These are phyloP conservation scores for Sylvicapra grimmia DNA, from an alignment of 2,113 vertebrate species.

Conservation along the genomic window DNA sequence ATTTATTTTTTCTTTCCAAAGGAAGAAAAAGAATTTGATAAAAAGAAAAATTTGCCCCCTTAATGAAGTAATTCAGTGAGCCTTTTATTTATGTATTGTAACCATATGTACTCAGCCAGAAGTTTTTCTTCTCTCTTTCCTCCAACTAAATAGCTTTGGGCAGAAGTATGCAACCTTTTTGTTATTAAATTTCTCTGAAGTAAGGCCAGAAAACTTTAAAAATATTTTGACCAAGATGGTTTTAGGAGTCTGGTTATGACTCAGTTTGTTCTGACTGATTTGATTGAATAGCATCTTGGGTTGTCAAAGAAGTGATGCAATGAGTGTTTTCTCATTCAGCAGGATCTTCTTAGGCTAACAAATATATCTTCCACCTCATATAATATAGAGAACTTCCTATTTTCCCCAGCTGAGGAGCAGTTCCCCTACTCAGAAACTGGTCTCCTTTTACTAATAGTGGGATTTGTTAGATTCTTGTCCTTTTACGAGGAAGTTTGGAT, in stretches of 20 bases:
- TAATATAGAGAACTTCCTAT: background rate
- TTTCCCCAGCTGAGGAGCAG: background rate
- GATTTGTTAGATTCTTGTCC: background rate
- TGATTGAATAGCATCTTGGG: conserved; percentile 39
- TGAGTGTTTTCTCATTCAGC: conserved; percentile 26
- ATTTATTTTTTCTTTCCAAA: conserved; percentile 2
- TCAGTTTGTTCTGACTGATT: conserved; percentile 51
- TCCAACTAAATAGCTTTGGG: conserved; percentile 46
- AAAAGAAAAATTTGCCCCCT: conserved; percentile 25
- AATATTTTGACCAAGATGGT: conserved; percentile 57
- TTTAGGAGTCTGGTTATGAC: conserved; percentile 47
- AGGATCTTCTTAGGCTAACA: background rate
- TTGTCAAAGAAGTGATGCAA: conserved; percentile 59
- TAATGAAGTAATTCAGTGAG: conserved; percentile 45
- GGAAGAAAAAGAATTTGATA: background rate
- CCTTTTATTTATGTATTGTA: conserved; percentile 59
- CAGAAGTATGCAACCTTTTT: conserved; percentile 51
- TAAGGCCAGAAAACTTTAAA: conserved; percentile 45
- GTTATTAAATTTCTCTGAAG: conserved; percentile 60
- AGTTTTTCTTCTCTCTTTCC: background rate
- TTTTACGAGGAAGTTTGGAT: conserved; percentile 6
- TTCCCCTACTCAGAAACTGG: background rate
- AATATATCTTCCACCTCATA: background rate
- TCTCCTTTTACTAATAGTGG: background rate
- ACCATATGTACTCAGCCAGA: conserved; percentile 60